phyloP scores from a whole-genome alignment of 2,888 invertebrate species.

The Ctena decussata region DNA sequence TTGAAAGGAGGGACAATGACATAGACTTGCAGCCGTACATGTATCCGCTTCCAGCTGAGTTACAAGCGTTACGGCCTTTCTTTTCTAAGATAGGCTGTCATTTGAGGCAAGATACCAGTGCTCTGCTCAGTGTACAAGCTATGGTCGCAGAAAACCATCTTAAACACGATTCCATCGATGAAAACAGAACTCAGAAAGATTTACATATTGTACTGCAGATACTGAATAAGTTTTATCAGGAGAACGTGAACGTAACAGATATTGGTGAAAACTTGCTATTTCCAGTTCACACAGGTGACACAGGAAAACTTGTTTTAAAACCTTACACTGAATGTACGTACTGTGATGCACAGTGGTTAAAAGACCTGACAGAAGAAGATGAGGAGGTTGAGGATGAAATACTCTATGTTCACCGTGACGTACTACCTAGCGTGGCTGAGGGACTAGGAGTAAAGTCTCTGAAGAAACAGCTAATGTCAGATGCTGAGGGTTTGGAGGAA shows the following conservation, averaged over 20 bases:
- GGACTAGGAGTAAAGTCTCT: slow-evolving; percentile 75
- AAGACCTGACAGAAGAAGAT: slow-evolving; percentile 39
- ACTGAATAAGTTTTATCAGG: background rate
- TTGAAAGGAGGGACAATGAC: slow-evolving; percentile 7
- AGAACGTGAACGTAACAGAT: background rate
- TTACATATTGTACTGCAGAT: background rate
- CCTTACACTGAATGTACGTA: slow-evolving; percentile 31
- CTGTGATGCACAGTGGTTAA: slow-evolving; percentile 31
- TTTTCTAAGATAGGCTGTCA: slow-evolving; percentile 27
- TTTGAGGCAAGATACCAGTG: background rate
- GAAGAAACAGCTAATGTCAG: slow-evolving; percentile 70
- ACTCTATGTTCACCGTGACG: slow-evolving; percentile 70
- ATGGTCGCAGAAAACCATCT: slow-evolving; percentile 29
- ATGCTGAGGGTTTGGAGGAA: slow-evolving; percentile 65
- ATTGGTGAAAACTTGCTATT: slow-evolving; percentile 19
- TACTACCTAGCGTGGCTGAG: slow-evolving; percentile 71
- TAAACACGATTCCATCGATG: too few relatives aligned
- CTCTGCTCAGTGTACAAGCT: slow-evolving; percentile 12
- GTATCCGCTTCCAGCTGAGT: slow-evolving; percentile 34
- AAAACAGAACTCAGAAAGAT: background rate
- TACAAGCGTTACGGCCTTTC: slow-evolving; percentile 18
- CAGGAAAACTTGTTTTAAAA: slow-evolving; percentile 25
- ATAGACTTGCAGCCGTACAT: slow-evolving; percentile 42
- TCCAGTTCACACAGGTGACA: slow-evolving; percentile 30
- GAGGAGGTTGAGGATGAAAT: slow-evolving; percentile 67